A percentile compares a stretch with the other conserved stretches of the same genome.
These are phyloP conservation scores for Pomatostomus ruficeps DNA, from an alignment of 2,113 vertebrate genomes.

Conservation along the genomic window DNA sequence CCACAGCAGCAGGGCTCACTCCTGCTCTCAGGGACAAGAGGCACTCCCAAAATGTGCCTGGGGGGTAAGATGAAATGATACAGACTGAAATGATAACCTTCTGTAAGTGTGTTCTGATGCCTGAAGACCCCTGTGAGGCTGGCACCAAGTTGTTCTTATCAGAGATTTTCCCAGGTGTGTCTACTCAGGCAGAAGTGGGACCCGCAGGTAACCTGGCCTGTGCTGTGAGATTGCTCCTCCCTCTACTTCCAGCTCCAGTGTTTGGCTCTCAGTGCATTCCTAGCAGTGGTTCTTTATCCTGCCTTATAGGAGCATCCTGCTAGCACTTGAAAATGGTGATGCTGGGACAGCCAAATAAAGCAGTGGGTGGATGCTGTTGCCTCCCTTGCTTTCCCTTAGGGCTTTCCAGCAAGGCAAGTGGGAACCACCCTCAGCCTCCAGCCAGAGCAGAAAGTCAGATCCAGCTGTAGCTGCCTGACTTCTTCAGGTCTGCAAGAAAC, in stretches of 20 bases:
- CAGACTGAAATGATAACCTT: background rate
- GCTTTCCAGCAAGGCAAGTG: background rate
- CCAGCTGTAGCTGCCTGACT: background rate
- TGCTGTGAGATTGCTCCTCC: fast-evolving
- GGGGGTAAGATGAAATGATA: background rate
- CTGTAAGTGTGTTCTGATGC: background rate
- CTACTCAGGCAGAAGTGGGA: background rate
- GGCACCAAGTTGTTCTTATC: background rate
- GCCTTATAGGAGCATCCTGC: background rate
- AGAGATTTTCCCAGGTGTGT: background rate
- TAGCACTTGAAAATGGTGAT: background rate
- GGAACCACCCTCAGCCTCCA: background rate
- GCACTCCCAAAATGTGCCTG: background rate
- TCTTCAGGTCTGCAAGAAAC: background rate
- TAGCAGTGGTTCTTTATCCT: background rate
- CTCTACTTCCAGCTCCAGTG: background rate
- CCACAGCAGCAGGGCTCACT: background rate
- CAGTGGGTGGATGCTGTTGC: background rate
- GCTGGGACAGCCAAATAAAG: background rate
- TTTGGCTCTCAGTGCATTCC: background rate
- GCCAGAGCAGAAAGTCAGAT: background rate
- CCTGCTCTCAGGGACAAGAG: background rate
- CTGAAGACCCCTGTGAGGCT: background rate
- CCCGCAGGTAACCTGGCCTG: background rate
- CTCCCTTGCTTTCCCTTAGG: background rate